Conservation (phyloP, 2,113 vertebrate genomes). For the Grallaria varia region DNA sequence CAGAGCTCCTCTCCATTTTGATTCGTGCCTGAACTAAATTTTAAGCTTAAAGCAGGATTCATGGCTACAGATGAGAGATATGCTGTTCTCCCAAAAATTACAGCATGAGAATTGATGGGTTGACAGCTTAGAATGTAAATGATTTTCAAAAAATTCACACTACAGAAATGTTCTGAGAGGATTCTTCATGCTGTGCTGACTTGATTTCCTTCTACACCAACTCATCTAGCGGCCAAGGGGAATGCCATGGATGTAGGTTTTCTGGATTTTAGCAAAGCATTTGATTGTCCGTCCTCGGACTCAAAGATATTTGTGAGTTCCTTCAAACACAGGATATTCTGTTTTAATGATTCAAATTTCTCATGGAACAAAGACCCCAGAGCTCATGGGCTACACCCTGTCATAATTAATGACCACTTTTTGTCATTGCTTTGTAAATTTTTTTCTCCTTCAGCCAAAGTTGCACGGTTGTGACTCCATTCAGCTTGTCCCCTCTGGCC, state of each 20-base stretch:
- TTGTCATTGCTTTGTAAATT: neutral
- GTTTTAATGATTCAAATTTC: neutral
- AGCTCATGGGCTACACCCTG: neutral
- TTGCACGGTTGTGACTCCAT: neutral
- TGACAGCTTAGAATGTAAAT: constrained; percentile 4
- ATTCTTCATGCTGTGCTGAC: neutral
- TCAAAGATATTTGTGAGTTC: neutral
- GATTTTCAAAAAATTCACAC: neutral
- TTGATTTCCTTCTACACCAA: neutral
- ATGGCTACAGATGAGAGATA: neutral
- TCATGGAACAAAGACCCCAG: neutral
- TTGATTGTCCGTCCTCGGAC: neutral
- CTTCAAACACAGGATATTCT: neutral
- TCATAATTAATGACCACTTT: neutral
- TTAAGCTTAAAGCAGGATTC: neutral
- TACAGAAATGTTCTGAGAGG: neutral
- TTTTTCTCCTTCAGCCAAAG: neutral
- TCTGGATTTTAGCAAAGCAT: neutral
- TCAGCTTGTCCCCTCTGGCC: neutral
- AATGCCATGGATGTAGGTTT: neutral
- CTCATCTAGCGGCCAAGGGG: neutral
- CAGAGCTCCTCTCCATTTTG: neutral
- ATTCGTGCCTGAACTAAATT: neutral
- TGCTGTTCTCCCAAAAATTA: neutral
- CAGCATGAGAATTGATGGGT: neutral